Evolutionary conservation across 2,113 vertebrate genomes (phyloP).

Genomic region (Willisornis vidua): DNA sequence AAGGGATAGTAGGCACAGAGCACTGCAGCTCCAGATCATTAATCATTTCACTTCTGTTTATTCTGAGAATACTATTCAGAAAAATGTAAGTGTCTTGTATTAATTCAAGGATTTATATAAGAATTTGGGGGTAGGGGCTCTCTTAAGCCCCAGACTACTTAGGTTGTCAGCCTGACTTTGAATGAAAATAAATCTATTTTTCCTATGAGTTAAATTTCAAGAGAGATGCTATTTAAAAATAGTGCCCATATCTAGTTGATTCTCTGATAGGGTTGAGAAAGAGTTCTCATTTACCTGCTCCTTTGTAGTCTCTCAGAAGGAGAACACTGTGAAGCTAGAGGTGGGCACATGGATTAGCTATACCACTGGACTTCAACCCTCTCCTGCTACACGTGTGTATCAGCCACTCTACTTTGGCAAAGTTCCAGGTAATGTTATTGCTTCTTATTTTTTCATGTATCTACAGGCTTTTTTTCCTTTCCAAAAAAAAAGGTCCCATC

Average conservation of each 20-base stretch:
- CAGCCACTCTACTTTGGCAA: constrained; percentile 85
- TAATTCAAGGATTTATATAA: background rate
- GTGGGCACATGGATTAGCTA: constrained; percentile 81
- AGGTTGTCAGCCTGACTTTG: background rate
- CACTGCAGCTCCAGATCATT: background rate
- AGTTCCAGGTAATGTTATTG: constrained; percentile 81
- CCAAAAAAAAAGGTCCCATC: background rate
- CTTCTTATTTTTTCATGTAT: background rate
- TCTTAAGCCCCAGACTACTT: background rate
- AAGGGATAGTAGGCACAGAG: background rate
- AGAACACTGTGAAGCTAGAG: constrained; percentile 81
- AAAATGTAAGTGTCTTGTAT: background rate
- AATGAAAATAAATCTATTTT: background rate
- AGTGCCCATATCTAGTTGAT: background rate
- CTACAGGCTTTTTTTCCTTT: background rate
- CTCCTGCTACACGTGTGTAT: constrained; percentile 36
- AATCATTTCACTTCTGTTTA: background rate
- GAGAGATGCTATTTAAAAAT: background rate
- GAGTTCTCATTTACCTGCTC: background rate
- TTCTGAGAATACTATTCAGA: background rate
- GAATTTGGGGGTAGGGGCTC: background rate
- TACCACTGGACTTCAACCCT: constrained; percentile 69
- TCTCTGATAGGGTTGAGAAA: background rate
- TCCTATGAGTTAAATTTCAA: background rate
- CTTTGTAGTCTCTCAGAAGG: constrained; percentile 82